These are phyloP conservation scores for Ophioderma brevispina DNA, from an alignment of 35 echinoderm and acorn worm genomes.

Conservation along the genomic window DNA sequence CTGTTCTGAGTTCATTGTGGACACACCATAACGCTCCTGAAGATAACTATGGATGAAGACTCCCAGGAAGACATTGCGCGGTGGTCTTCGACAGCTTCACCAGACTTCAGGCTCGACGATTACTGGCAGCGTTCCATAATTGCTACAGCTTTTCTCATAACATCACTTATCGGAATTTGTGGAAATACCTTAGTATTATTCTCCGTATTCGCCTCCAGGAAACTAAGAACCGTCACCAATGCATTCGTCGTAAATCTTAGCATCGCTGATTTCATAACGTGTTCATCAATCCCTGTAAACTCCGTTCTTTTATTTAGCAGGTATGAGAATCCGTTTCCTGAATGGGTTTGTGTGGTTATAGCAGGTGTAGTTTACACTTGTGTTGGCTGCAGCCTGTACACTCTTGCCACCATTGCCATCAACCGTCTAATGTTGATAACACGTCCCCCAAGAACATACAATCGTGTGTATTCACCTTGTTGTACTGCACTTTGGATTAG, in stretches of 20 bases:
- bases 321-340: conserved; percentile 27
- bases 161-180: conserved; percentile 59
- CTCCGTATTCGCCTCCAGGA: conserved; percentile 68
- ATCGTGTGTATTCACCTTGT: conserved; percentile 30
- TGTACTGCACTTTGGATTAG: conserved; percentile 52
- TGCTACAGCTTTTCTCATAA: background rate
- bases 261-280: conserved; percentile 76
- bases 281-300: conserved; percentile 6
- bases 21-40: no score
- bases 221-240: conserved; percentile 81
- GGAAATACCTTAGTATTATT: conserved; percentile 83
- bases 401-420: conserved; percentile 67
- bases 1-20: no score
- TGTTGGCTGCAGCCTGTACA: conserved; percentile 66
- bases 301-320: background rate
- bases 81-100: no score
- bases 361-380: conserved; percentile 60
- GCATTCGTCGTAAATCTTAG: conserved; percentile 89
- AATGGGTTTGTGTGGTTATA: conserved; percentile 35
- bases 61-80: no score
- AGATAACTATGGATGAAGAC: no score
- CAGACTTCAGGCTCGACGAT: conserved; percentile 40
- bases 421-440: conserved; percentile 77
- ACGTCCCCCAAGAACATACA: conserved; percentile 1
- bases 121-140: conserved; percentile 25